Evolutionary conservation across 2,113 vertebrate genomes (phyloP).

Genomic region (Delphinapterus leucas): DNA sequence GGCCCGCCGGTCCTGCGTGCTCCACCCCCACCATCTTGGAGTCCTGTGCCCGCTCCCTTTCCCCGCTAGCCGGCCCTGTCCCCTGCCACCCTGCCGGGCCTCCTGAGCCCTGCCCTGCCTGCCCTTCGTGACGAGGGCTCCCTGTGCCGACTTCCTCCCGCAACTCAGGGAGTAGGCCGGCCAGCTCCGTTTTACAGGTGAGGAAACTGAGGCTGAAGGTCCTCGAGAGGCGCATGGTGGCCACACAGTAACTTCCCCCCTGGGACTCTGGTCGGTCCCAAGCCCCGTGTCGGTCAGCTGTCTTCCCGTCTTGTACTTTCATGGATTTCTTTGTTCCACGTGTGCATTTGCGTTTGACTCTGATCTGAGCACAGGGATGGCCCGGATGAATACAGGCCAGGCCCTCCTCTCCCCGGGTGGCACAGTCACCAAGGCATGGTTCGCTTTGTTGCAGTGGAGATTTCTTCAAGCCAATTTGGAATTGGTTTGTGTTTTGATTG

Average conservation of each 20-base stretch:
- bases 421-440: background rate
- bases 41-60: background rate
- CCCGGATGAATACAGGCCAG: background rate
- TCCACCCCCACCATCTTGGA: background rate
- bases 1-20: accelerated
- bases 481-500: background rate
- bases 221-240: background rate
- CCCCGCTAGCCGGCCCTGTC: accelerated
- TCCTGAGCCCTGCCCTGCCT: too few species aligned
- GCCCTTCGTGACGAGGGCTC: background rate
- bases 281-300: accelerated
- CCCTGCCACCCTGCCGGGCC: accelerated
- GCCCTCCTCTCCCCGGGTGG: too few species aligned
- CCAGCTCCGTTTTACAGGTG: background rate
- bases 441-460: background rate
- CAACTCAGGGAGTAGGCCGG: accelerated
- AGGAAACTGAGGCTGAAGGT: background rate
- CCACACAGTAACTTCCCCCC: accelerated
- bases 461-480: background rate
- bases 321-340: background rate
- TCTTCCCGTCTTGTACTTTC: background rate
- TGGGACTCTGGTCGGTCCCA: accelerated
- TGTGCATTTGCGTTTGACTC: background rate
- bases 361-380: background rate
- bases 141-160: too few species aligned